These are phyloP conservation scores for Rhamnusium bicolor DNA, from an alignment of 2,888 invertebrate species.

Conservation along the genomic window DNA sequence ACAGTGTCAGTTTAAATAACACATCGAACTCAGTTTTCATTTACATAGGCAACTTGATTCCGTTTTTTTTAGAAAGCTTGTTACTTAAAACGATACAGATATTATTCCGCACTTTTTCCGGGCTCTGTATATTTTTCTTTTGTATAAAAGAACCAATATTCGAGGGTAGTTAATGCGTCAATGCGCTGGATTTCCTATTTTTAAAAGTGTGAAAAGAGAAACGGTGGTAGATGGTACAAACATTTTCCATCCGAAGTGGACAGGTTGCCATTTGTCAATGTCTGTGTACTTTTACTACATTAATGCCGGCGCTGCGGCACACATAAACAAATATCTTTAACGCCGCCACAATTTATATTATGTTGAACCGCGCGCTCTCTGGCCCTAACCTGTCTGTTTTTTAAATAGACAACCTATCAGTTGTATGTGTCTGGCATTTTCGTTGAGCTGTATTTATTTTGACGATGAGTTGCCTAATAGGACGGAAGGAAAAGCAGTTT, in stretches of 20 bases:
- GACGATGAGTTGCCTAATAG: background rate
- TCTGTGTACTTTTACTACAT: background rate
- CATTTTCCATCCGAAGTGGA: background rate
- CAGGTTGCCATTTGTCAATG: slow-evolving; percentile 20
- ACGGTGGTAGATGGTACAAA: background rate
- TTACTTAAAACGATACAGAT: no score
- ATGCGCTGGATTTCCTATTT: no score
- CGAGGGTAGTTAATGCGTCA: no score
- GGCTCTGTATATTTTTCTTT: no score
- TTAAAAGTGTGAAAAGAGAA: background rate
- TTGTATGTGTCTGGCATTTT: background rate
- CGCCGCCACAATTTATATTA: background rate
- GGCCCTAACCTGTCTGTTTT: background rate
- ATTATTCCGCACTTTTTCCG: no score
- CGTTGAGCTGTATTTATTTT: background rate
- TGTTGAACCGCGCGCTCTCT: background rate
- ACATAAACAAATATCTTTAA: slow-evolving; percentile 8
- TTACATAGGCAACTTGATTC: no score
- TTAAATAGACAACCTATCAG: background rate
- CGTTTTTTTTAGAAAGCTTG: no score
- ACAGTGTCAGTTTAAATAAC: no score
- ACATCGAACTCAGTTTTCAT: no score
- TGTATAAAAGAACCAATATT: no score
- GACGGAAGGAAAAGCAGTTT: background rate
- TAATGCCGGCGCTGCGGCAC: background rate